Evolutionary conservation across 23 tunicate species (phyloP), one percentile per base, ranked within the genome.

Genomic region (Ascidia mentula): DNA sequence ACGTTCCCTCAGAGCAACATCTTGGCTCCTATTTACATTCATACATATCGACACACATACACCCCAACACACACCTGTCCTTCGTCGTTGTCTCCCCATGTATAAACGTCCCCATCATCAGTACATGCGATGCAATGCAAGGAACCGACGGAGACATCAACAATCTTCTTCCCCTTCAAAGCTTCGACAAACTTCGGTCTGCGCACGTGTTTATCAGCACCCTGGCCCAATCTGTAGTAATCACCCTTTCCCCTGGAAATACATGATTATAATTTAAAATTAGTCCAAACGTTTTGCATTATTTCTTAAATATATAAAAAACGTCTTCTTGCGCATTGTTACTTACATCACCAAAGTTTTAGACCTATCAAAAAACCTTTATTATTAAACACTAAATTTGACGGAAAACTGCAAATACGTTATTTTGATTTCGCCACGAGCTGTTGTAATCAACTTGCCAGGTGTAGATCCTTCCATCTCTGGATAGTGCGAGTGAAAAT

Each of bases 51-150:
- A n/a, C n/a, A n/a, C n/a, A n/a, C n/a, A n/a, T n/a, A n/a, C n/a
- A 12, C 53, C 53, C 15, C 32, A 8, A 18, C 65, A 69, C 85
- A 26, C 74, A 91, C 97, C 88, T 92, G 98, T 45, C 98, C 98
- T 33, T 92, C 98, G 35, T 92, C 98, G 37, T 92, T 92, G 72
- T 92, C 98, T 13, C 98, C 98, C 98, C 98, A 92, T 18, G 98
- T 77, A 38, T 84, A 92, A 42, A 92, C 93, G 18, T 80, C 89
- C 0, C 98, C 98, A 31, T 88, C 88, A 6, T 92, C 93, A 0
- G 88, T 73, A 45, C 85, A 79, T 17, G 78, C 98, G 45, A 92
- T 77, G 75, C 89, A 84, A 61, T 92, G 98, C 40, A 92, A 53
- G 6, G 98, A 88, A 12, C 98, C 98, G 0, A 91, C 92, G 0